These are phyloP conservation scores for Acanthornis magna DNA, from an alignment of 2,797 vertebrate species.

Conservation along the genomic window DNA sequence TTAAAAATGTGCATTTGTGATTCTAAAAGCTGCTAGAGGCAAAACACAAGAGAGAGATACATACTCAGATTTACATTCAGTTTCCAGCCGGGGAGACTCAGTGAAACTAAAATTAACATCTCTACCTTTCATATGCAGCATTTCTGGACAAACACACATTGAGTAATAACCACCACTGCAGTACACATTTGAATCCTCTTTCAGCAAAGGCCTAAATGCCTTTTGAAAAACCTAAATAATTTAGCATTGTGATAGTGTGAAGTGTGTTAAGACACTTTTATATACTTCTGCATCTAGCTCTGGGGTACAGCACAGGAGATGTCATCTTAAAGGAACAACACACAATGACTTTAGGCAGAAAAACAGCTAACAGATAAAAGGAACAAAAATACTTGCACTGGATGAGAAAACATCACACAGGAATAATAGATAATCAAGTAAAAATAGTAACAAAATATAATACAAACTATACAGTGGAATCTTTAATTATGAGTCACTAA, in stretches of 20 bases:
- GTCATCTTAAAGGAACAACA: not conserved
- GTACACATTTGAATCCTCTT: not conserved
- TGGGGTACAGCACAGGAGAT: not conserved
- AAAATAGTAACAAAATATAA: not conserved
- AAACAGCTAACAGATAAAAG: not conserved
- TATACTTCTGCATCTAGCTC: not conserved
- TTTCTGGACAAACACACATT: constrained; percentile 21
- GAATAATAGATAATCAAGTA: not conserved
- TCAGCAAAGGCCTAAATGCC: constrained; percentile 28
- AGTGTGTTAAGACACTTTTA: not conserved
- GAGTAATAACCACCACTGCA: not conserved
- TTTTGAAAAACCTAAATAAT: constrained; percentile 45
- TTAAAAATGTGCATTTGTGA: constrained; percentile 72
- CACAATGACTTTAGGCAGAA: not conserved
- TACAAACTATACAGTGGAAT: not conserved
- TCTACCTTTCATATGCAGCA: constrained; percentile 10
- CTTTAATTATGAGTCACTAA: not conserved
- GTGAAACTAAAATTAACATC: constrained; percentile 47
- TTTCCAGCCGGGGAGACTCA: constrained; percentile 15
- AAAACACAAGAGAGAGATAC: constrained; percentile 47
- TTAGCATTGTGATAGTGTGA: not conserved
- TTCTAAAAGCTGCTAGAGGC: constrained; percentile 66
- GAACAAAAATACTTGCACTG: not conserved
- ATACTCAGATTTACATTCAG: constrained; percentile 12
- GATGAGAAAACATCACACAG: not conserved